Base-by-base conservation (phyloP, 1,140 invertebrate species). In the Drosophila kurseongensis region DNA sequence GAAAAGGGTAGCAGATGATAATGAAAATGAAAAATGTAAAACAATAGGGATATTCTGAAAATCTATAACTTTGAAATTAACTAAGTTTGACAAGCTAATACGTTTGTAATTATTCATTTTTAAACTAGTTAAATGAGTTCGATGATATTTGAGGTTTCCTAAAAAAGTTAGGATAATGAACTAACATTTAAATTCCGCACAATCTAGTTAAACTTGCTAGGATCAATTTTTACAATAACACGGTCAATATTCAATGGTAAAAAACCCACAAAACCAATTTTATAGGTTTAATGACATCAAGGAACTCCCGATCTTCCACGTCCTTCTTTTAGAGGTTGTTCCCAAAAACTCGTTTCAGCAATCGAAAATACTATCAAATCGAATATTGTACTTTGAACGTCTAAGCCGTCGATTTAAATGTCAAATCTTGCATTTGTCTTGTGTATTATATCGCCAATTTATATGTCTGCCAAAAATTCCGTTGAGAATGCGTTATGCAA, bases 401-500 rank as follows among this genome's bases (percentile, higher is more conserved):
- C 80, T 76, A 45, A 52, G 18, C 16, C 29, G 29, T 9, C 6
- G 27, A 27, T 29, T 83, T 67, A 78, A 86, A 82, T 76, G 79
- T 79, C 82, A 82, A 72, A 61, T 35, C 41, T 45, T 71, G 75
- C 75, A 80, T 23, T 63, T 50, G 45, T 48, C 32, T 44, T 16
- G n/a, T 23, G 36, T 51, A 16, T 75, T 45, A 54, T 59, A 45
- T 12, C 38, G 7, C 12, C 4, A 52, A 16, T 60, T 59, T 54
- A 59, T 66, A 50, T 78, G 61, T 76, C 62, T 76, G 45, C 41
- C 65, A 38, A 55, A 72, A 55, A 41, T 81, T 45, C 29, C 29
- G 18, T 52, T 57, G n/a, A 32, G 58, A 55, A 38, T 75, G 80
- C 71, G 65, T 61, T 68, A 84, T 84, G 77, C 60, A 75, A 85